Base-by-base conservation (phyloP, 2,113 vertebrate species). In the Climacteris rufus region DNA sequence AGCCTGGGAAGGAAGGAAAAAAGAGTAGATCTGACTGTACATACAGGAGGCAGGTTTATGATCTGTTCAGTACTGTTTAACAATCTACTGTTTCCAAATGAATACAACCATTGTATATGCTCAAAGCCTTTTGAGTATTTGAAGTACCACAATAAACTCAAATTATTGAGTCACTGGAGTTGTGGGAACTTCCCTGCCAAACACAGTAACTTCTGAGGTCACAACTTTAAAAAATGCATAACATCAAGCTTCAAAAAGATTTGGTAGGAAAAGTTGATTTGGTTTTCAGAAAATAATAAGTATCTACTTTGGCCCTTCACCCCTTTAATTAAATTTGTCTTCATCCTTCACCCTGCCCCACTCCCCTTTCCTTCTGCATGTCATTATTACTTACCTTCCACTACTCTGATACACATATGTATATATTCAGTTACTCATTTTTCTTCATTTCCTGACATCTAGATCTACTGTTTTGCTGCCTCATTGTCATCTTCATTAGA, bases 291-390 rank as follows among this genome's bases (percentile, higher is more conserved):
- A 69, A 87, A 68, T 45, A 68, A 24, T 45, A 76, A 70, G 8
- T 10, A 21, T 2, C 15, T 45, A 60, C 20, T 27, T 72, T 84
- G n/a, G 17, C 2, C 10, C 11, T 3, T 5, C 0, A 1, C 8
- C 35, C 8, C 5, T 19, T 54, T 57, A 42, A 87, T 35, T 81
- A 64, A 57, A 76, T 54, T 74, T 14, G 11, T 59, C 44, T 78
- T 81, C 54, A 83, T 40, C 10, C n/a, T 28, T 77, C 14, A 7
- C 21, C 31, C 31, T 53, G 16, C 7, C 25, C 68, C 70, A 59
- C 21, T 54, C 76, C 22, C 30, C 22, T 44, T 77, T 88, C 19
- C 42, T 83, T 23, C 45, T 69, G 25, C 10, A 7, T n/a, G 31
- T 21, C 40, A 66, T 42, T 84, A 74, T 44, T 60, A 60, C 17